Percentiles rank a stretch among this genome's conserved stretches.
phyloP scores from a whole-genome alignment of 2,888 invertebrate genomes.

The Anorthoa munda region DNA sequence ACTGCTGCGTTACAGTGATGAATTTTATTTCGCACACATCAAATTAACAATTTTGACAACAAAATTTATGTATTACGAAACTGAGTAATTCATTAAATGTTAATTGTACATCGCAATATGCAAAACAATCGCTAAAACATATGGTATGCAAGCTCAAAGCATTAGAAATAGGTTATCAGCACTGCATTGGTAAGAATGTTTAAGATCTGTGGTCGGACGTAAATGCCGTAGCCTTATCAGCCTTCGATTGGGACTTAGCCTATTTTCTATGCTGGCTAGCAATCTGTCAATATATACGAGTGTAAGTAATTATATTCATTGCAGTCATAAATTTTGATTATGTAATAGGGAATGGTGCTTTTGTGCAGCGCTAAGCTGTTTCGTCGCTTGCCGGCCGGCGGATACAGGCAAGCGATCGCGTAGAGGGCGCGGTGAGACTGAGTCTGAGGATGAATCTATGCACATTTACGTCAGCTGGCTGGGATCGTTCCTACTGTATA shows the following conservation, averaged over 20 bases:
- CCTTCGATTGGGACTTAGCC: slow-evolving; percentile 65
- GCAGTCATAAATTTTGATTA: slow-evolving; percentile 46
- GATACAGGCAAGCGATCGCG: slow-evolving; percentile 55
- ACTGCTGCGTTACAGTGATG: slow-evolving; percentile 60
- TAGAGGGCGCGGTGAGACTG: slow-evolving; percentile 61
- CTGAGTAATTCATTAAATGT: slow-evolving; percentile 26
- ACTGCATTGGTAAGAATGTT: slow-evolving; percentile 56
- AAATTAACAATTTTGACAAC: slow-evolving; percentile 18
- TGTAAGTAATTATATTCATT: slow-evolving; percentile 45
- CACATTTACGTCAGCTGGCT: slow-evolving; percentile 61
- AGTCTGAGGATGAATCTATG: slow-evolving; percentile 63
- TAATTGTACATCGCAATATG: slow-evolving; percentile 42
- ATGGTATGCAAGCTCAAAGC: slow-evolving; percentile 54
- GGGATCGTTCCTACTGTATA: slow-evolving; percentile 56
- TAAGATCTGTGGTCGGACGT: slow-evolving; percentile 61
- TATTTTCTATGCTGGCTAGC: slow-evolving; percentile 57
- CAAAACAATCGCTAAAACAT: slow-evolving; percentile 61
- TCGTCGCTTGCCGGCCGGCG: slow-evolving; percentile 40
- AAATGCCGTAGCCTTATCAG: slow-evolving; percentile 64
- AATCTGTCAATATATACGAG: slow-evolving; percentile 44
- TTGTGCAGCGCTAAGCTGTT: slow-evolving; percentile 48
- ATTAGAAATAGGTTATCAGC: slow-evolving; percentile 67
- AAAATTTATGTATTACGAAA: slow-evolving; percentile 1
- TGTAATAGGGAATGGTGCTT: slow-evolving; percentile 52
- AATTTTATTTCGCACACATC: slow-evolving; percentile 50